phyloP scores from a whole-genome alignment of 2,888 invertebrate genomes.

The Hirtodrosophila alboralis region DNA sequence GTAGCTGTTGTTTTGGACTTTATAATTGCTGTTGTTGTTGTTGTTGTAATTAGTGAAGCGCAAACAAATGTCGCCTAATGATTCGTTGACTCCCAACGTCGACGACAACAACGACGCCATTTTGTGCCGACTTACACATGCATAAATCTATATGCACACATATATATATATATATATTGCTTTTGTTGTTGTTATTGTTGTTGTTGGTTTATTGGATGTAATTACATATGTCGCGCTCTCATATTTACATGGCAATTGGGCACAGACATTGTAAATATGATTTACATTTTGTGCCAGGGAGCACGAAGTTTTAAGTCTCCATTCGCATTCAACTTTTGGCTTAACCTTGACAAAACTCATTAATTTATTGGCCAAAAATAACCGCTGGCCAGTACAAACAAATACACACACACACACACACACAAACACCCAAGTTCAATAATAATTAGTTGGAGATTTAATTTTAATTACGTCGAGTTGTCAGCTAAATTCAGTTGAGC shows the following conservation, averaged over 20 bases:
- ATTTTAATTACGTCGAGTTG: constrained; percentile 78
- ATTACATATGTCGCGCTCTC: constrained; percentile 75
- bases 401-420: constrained; percentile 7
- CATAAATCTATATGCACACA: constrained; percentile 40
- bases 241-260: constrained; percentile 68
- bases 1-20: constrained; percentile 40
- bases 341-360: constrained; percentile 59
- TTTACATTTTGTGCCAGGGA: constrained; percentile 41
- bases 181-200: constrained; percentile 42
- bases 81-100: constrained; percentile 59
- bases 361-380: constrained; percentile 50
- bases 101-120: constrained; percentile 59
- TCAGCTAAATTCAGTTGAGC: constrained; percentile 40
- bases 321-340: constrained; percentile 23
- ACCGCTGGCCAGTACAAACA: constrained; percentile 56
- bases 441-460: constrained; percentile 80
- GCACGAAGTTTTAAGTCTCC: constrained; percentile 24
- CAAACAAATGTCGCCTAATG: constrained; percentile 80
- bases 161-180: too few relatives aligned
- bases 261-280: constrained; percentile 59
- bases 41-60: constrained; percentile 80
- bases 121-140: constrained; percentile 51
- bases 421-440: constrained; percentile 57
- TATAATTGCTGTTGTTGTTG: constrained; percentile 48
- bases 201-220: constrained; percentile 59